Percentiles rank a stretch among this genome's conserved stretches.
These are phyloP conservation scores for Acheta domesticus DNA, from an alignment of 2,888 invertebrate genomes.

Conservation along the genomic window DNA sequence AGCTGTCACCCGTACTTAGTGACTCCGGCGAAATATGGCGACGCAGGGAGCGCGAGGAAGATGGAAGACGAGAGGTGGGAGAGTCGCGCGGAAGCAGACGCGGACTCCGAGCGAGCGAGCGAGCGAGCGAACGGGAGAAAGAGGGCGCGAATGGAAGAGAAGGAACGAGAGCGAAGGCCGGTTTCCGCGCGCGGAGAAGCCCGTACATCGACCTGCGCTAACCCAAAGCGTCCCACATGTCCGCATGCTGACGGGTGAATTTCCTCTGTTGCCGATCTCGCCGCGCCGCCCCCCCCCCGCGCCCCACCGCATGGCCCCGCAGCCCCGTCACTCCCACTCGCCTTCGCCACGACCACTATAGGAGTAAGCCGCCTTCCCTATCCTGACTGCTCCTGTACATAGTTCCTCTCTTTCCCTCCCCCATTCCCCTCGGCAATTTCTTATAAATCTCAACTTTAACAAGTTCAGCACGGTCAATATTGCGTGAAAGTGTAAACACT, in stretches of 20 bases:
- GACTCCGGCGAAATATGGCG: constrained; percentile 2
- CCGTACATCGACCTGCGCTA: not conserved
- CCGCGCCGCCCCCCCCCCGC: not conserved
- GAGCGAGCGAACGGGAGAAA: not conserved
- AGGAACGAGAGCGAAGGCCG: not conserved
- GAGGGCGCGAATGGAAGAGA: not conserved
- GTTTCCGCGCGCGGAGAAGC: too few species aligned
- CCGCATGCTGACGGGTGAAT: not conserved
- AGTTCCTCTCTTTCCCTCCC: not conserved
- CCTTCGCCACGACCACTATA: too few species aligned
- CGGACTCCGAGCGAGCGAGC: not conserved
- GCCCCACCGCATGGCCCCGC: not conserved
- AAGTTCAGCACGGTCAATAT: too few species aligned
- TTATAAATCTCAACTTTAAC: too few species aligned
- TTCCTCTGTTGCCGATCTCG: not conserved
- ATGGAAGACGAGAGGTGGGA: not conserved
- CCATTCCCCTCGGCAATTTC: not conserved
- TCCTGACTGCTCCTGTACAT: not conserved
- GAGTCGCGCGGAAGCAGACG: not conserved
- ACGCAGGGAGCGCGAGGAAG: not conserved
- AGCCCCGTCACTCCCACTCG: too few species aligned
- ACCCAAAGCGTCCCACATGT: not conserved
- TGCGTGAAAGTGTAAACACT: too few species aligned
- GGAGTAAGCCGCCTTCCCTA: too few species aligned
- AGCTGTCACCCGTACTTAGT: not conserved